Evolutionary conservation across 2,797 vertebrate species (phyloP).

Genomic region (Chelon auratus): DNA sequence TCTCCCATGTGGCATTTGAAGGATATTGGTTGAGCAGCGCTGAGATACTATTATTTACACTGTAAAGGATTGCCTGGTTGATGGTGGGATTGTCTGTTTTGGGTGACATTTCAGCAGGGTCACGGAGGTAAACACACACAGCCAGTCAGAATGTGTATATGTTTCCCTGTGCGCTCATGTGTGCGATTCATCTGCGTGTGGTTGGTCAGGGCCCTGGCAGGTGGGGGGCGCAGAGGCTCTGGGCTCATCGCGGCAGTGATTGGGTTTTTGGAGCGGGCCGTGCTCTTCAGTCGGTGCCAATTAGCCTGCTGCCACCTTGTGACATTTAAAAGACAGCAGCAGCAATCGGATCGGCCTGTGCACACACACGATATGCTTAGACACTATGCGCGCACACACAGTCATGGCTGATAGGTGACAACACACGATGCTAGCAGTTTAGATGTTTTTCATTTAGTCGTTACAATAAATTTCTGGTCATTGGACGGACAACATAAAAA

Average conservation of each 20-base stretch:
- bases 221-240: slow-evolving; percentile 55
- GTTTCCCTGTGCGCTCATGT: slow-evolving; percentile 37
- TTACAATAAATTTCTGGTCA: neutral
- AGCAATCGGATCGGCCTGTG: slow-evolving; percentile 26
- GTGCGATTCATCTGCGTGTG: slow-evolving; percentile 38
- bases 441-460: slow-evolving; percentile 6
- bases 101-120: slow-evolving; percentile 76
- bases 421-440: slow-evolving; percentile 1
- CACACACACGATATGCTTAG: slow-evolving; percentile 1
- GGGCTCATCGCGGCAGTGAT: slow-evolving; percentile 74
- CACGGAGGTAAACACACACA: slow-evolving; percentile 64
- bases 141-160: slow-evolving; percentile 38
- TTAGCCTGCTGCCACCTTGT: slow-evolving; percentile 81
- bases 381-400: slow-evolving; percentile 1
- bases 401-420: slow-evolving; percentile 8
- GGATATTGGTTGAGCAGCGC: slow-evolving; percentile 30
- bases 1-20: slow-evolving; percentile 60
- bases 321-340: slow-evolving; percentile 76
- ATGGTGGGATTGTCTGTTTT: slow-evolving; percentile 65
- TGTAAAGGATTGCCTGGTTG: slow-evolving; percentile 39
- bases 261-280: slow-evolving; percentile 72
- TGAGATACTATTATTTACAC: slow-evolving; percentile 69
- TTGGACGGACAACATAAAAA: neutral
- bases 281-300: slow-evolving; percentile 79
- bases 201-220: slow-evolving; percentile 43